Evolutionary conservation across 2,113 vertebrate genomes (phyloP), one percentile per base, ranked within the genome.

Genomic region (Platycercus adscitus): DNA sequence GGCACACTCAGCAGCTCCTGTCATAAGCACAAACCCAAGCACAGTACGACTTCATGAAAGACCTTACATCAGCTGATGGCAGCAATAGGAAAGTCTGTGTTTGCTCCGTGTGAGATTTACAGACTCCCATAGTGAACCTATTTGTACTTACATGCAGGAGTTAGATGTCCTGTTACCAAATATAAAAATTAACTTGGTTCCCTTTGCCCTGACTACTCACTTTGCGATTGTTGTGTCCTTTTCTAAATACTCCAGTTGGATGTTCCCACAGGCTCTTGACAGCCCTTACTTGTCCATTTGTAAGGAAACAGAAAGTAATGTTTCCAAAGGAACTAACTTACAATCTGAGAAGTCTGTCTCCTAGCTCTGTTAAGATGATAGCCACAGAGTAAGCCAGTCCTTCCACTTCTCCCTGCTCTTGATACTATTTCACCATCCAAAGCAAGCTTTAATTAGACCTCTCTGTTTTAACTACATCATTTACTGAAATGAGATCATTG

Each of bases 51-150:
- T 98, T 98, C 98, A 97, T 97, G 98, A 98, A 98, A 98, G 98
- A 98, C 98, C 98, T 98, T 98, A 96, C 98, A 97, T 97, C 97
- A 98, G 94, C 97, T 98, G 98, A 98, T 97, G 98, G 96, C 96
- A 98, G 96, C 65, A 91, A 97, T 96, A 97, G 98, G 98, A 97
- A 98, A 97, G 97, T 98, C 98, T 98, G 97, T 97, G 98, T 98
- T 98, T 98, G 98, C 98, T 97, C 97, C 78, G 50, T 97, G 97
- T 98, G 97, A 98, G 98, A 98, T 98, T 98, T 96, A 95, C 20
- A 13, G 89, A 94, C 93, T 98, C 97, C 97, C 97, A 98, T 93
- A 98, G 98, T 84, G 97, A 96, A 97, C 84, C 90, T 97, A 71
- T 97, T 98, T 97, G 95, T 97, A 39, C 58, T 81, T 69, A 9